Base-by-base conservation (phyloP, 2,113 vertebrate genomes). In the Argyrosomus japonicus region DNA sequence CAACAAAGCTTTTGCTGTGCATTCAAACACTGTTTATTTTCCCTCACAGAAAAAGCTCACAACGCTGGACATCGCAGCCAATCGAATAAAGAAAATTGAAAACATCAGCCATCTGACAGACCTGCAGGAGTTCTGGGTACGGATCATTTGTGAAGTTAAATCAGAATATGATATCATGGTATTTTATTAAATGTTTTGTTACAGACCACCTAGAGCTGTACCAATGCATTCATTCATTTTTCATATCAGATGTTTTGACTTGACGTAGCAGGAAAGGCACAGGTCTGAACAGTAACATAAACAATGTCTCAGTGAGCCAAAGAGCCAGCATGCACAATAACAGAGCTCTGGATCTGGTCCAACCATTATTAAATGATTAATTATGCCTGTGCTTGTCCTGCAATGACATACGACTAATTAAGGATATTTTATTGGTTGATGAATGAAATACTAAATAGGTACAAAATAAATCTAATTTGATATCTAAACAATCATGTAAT, bases 81-180 rank as follows among this genome's bases (percentile, higher is more conserved):
- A 99, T 89, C 96, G 97, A 91, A 96, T 99, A 78, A 99, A 98
- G 94, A 99, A 96, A 94, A 98, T 99, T 23, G 98, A 99, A 91
- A 99, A 99, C 71, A 93, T 98, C 93, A 96, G 94, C 78, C 98
- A 99, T 88, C 94, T 99, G 85, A 97, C 96, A 84, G 97, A 99
- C n/a, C 96, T 99, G 84, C 97, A 99, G 93, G 98, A 99, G 75
- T 99, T 99, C 88, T 99, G 98, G 98, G 98, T 99, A 94, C 56
- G 82, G 10, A 63, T 65, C 18, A 29, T 67, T 78, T 67, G 8
- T 60, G 1, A 29, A 21, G 32, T 57, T 75, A 3, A 60, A 54
- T 54, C 21, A 14, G 0, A 74, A 27, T 53, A 1, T 19, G 2
- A 29, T 36, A 56, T 25, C 10, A 78, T 51, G 11, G 27, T 63